Base-by-base conservation (phyloP, 2,113 vertebrate species). In the Regulus satrapa region DNA sequence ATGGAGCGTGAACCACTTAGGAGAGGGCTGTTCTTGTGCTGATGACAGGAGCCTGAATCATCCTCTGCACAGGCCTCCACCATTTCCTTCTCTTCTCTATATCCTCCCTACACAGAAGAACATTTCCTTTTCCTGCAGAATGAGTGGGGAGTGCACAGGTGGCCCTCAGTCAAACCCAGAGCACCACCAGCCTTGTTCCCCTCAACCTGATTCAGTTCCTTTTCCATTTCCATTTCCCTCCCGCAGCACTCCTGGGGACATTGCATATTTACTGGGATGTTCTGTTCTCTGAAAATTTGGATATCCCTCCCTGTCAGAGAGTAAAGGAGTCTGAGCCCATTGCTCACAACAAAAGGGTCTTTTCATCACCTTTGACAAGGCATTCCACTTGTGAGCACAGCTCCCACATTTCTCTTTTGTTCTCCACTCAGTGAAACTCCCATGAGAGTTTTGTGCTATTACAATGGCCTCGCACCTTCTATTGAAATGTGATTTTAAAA, bases 271-370 rank as follows among this genome's bases (percentile, higher is more conserved):
- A 1, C 45, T 73, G 55, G 10, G 19, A 13, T 40, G 54, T 43
- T 82, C 54, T 9, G 9, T 16, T 46, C 52, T 45, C 82, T 59
- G 34, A n/a, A 85, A 64, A 3, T 17, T 15, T 41, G 6, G 46
- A 32, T 16, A 21, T 28, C 25, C 8, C 25, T 40, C 5, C 31
- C 1, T 63, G 77, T 75, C 62, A n/a, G 48, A 10, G 8, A 41
- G 3, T 24, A 4, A 10, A n/a, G 29, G 20, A 55, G 18, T 19
- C 48, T 75, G 31, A 90, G 62, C 4, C 52, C 25, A 18, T n/a
- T 45, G 28, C 11, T 79, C 18, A 12, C 20, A 48, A 0, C 5
- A 51, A 76, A 61, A 29, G 4, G 3, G 1, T 3, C 1, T 0
- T 68, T 79, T 8, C 8, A 12, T 48, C 7, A 5, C 19, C 43